Percentiles rank a stretch among this genome's conserved stretches.
Evolutionary conservation across 1,140 invertebrate genomes (phyloP).

Genomic region (Aphis gossypii): DNA sequence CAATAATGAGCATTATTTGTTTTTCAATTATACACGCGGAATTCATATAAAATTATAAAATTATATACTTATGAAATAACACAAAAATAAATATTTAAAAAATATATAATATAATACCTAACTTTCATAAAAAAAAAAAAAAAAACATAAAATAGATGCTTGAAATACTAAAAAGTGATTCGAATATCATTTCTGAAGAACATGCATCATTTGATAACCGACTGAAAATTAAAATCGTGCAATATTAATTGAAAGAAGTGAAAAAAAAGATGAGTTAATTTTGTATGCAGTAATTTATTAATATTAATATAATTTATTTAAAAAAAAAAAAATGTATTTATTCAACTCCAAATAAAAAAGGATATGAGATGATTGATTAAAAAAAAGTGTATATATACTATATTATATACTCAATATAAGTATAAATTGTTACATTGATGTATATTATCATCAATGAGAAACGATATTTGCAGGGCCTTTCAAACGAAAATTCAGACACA

Average conservation of each 20-base stretch:
- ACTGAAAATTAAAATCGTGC: not conserved
- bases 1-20: not conserved
- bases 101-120: not conserved
- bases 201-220: not conserved
- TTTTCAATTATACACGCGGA: not conserved
- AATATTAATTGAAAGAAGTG: not conserved
- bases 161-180: not conserved
- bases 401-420: not conserved
- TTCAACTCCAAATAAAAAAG: not conserved
- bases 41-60: not conserved
- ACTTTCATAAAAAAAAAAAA: not conserved
- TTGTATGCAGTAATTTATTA: not conserved
- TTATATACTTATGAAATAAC: not conserved
- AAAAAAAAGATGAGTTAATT: not conserved
- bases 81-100: not conserved
- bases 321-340: not conserved
- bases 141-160: not conserved
- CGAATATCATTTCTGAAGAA: not conserved
- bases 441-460: not conserved
- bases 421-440: not conserved
- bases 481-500: conserved; percentile 26
- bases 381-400: not conserved
- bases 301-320: not conserved
- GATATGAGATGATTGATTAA: not conserved
- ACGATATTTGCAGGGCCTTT: not conserved